Base-by-base conservation (phyloP, 2,888 invertebrate species). In the Brassicogethes aeneus region DNA sequence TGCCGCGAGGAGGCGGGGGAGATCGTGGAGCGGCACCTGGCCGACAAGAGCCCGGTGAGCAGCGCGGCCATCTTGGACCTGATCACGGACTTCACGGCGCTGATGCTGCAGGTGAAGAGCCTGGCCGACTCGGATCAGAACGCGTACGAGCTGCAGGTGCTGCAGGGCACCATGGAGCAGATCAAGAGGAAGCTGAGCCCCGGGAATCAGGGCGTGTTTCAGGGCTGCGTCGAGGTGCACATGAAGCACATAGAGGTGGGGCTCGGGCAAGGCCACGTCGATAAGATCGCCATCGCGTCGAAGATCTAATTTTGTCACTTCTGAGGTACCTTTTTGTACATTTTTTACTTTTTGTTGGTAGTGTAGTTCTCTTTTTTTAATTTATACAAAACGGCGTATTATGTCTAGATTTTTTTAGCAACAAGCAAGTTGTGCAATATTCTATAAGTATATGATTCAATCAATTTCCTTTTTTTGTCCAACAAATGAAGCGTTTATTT, bases 161-260 rank as follows among this genome's bases (percentile, higher is more conserved):
- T 93, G 34, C 89, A 92, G 69, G 93, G 91, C 14, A 90, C 94
- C 31, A 83, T 95, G 72, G 85, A 86, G 57, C 86, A 92, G 61
- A 88, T 94, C 37, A 87, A 89, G 66, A 75, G 80, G 43, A 83
- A 85, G 57, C 67, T 93, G 40, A 80, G 81, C 52, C 78, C 81
- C 2, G 73, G 76, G 34, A 90, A 92, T 69, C 77, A 84, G 53
- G 77, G 77, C 53, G 72, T 82, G 33, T 91, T 91, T 68, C 85
- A 92, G 67, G 88, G 87, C 66, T 80, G 80, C 64, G 86, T 96
- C 3, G 94, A 95, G 68, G 84, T 90, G 50, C 93, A 92, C 57
- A 82, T 94, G 77, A 87, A 88, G 59, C 84, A 88, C 62, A 88
- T 91, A 56, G 86, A 90, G 66, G 79, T 84, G 66, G 86, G 87